These are phyloP conservation scores for Acleris laterana DNA, from an alignment of 2,888 invertebrate species.

Conservation along the genomic window DNA sequence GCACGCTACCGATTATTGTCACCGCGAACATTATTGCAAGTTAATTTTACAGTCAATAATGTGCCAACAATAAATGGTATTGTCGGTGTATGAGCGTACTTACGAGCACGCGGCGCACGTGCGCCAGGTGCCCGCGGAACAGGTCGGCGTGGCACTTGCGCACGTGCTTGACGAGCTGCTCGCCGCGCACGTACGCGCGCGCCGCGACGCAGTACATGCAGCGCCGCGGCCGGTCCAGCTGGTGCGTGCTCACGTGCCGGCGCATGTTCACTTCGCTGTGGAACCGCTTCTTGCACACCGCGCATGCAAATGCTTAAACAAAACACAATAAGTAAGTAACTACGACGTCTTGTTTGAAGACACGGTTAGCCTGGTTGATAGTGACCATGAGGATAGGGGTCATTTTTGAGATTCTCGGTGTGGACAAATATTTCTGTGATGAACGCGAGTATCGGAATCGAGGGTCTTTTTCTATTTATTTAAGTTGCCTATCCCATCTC, in stretches of 20 bases:
- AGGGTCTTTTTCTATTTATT: too few relatives aligned
- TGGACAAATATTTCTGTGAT: too few relatives aligned
- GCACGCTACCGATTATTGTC: slow-evolving; percentile 18
- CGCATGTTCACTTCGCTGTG: slow-evolving; percentile 88
- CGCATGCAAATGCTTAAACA: slow-evolving; percentile 60
- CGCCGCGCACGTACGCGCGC: slow-evolving; percentile 91
- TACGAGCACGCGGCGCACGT: slow-evolving; percentile 62
- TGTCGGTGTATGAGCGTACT: slow-evolving; percentile 28
- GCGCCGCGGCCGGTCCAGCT: slow-evolving; percentile 89
- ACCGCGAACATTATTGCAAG: too few relatives aligned
- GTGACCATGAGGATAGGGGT: too few relatives aligned
- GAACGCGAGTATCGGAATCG: too few relatives aligned
- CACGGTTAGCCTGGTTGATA: too few relatives aligned
- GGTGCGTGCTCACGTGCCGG: slow-evolving; percentile 89
- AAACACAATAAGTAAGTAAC: not conserved
- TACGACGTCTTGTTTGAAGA: not conserved
- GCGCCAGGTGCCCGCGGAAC: slow-evolving; percentile 74
- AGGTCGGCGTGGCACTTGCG: slow-evolving; percentile 88
- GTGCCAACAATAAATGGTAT: too few relatives aligned
- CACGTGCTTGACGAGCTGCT: slow-evolving; percentile 91
- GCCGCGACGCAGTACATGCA: slow-evolving; percentile 88
- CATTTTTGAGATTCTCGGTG: too few relatives aligned
- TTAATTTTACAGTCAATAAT: too few relatives aligned
- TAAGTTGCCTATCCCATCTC: too few relatives aligned
- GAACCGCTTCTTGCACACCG: slow-evolving; percentile 87